Conservation (phyloP, 2,888 invertebrate species). For the Hyposoter didymator region DNA sequence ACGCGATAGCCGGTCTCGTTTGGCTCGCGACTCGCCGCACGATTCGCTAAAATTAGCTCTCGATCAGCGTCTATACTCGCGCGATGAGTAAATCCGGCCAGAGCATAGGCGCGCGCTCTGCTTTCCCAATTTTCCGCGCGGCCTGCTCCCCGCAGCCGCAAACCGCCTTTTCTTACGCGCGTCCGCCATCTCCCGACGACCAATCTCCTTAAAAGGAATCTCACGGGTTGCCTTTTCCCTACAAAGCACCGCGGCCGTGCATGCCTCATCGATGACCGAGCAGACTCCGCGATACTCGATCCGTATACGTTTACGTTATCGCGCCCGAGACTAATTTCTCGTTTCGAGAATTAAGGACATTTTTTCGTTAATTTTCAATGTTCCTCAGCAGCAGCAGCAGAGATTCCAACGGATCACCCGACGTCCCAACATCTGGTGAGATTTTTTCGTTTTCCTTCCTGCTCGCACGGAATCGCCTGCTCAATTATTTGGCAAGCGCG, state of each 20-base stretch:
- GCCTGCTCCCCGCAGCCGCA: too few species aligned
- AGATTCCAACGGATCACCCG: too few species aligned
- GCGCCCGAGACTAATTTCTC: too few species aligned
- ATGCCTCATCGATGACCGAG: conserved; percentile 8
- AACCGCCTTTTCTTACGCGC: not conserved
- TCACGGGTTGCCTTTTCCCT: not conserved
- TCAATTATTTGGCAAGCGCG: too few species aligned
- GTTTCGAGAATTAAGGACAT: too few species aligned
- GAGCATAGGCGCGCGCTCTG: not conserved
- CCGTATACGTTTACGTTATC: not conserved
- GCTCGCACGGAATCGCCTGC: too few species aligned
- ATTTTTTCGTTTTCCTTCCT: too few species aligned
- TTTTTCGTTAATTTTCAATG: too few species aligned
- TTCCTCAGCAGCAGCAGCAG: too few species aligned
- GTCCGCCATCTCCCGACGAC: not conserved
- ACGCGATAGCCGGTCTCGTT: not conserved
- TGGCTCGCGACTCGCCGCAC: not conserved
- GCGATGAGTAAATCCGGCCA: not conserved
- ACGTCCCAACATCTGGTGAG: too few species aligned
- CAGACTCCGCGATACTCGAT: too few species aligned
- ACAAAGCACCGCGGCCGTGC: not conserved
- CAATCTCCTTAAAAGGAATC: conserved; percentile 2
- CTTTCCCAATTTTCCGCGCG: conserved; percentile 3
- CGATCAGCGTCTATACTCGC: not conserved
- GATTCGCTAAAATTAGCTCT: conserved; percentile 1